Conservation (phyloP, 2,113 vertebrate species). For the Sula dactylatra region DNA sequence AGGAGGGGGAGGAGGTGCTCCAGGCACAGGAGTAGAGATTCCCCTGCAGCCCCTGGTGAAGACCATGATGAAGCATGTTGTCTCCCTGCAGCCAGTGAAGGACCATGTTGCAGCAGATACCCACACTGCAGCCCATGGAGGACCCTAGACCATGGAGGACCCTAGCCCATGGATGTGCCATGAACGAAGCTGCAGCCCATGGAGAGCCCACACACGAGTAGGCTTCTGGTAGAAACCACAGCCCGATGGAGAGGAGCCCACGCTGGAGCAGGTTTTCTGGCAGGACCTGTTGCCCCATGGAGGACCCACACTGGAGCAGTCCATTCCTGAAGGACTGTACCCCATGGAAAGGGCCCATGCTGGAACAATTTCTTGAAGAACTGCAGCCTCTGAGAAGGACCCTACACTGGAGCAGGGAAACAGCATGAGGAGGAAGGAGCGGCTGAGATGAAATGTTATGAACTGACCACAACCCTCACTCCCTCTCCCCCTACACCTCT, state of each 20-base stretch:
- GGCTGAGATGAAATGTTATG: background rate
- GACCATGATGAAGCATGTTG: accelerated
- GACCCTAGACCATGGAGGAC: background rate
- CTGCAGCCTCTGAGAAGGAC: background rate
- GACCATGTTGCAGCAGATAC: background rate
- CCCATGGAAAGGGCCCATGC: background rate
- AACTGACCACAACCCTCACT: background rate
- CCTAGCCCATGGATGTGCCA: background rate
- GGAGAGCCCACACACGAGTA: background rate
- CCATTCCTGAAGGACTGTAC: background rate
- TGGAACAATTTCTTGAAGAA: background rate
- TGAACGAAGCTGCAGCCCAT: background rate
- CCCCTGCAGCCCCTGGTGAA: background rate
- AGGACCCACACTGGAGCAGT: background rate
- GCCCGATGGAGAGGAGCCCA: background rate
- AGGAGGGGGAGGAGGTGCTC: background rate
- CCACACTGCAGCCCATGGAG: background rate
- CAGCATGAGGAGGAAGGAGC: background rate
- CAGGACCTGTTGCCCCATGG: background rate
- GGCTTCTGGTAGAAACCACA: background rate
- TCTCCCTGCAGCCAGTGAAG: background rate
- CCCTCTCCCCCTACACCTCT: background rate
- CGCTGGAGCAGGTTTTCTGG: background rate
- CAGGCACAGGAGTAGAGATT: accelerated
- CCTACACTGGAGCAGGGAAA: background rate